phyloP scores from a whole-genome alignment of 2,797 vertebrate species.

The Morelia viridis region DNA sequence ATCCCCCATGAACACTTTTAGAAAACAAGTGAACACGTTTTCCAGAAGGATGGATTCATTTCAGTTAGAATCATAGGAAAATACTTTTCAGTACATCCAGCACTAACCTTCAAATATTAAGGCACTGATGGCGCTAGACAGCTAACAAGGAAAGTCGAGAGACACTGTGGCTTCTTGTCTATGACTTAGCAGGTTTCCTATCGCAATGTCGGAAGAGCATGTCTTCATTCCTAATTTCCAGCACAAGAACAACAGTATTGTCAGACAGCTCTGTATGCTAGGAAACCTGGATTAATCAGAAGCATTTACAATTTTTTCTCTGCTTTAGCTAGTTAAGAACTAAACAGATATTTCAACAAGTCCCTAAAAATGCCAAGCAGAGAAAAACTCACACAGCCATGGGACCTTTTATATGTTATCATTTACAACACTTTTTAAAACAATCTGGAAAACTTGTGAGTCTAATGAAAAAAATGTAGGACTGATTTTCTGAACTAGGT shows the following conservation, averaged over 20 bases:
- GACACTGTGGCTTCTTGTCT: neutral
- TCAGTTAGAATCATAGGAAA: too few relatives aligned
- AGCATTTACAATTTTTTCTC: neutral
- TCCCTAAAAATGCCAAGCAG: neutral
- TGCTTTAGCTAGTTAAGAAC: neutral
- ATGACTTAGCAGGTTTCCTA: neutral
- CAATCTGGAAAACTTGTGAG: neutral
- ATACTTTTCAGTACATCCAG: neutral
- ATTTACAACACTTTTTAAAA: neutral
- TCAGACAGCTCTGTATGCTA: neutral
- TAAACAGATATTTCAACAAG: neutral
- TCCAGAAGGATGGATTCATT: neutral
- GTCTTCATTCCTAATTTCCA: neutral
- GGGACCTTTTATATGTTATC: neutral
- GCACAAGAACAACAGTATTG: neutral
- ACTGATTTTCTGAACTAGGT: neutral
- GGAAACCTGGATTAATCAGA: neutral
- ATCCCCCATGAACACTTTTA: neutral
- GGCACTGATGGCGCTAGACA: too few relatives aligned
- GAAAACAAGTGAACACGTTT: neutral
- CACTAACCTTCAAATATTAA: neutral
- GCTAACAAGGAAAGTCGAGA: neutral
- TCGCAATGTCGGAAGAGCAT: neutral
- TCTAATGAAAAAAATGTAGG: neutral
- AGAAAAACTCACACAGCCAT: neutral